Percentiles rank a stretch among this genome's conserved stretches.
These are phyloP conservation scores for Drosophila parvula DNA, from an alignment of 1,140 invertebrate species.

Conservation along the genomic window DNA sequence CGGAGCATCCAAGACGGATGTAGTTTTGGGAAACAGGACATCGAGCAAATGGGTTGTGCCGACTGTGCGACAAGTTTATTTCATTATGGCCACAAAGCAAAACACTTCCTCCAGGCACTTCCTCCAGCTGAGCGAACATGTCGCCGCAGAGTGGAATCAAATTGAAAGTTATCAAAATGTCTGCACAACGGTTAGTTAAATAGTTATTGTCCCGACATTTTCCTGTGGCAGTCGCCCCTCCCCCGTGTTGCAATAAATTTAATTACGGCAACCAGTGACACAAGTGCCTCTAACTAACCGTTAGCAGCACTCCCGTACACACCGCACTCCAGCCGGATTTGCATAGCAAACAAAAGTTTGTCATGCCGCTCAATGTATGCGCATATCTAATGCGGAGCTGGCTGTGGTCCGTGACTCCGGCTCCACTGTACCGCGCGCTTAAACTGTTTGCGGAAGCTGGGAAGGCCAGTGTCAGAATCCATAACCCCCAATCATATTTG, in stretches of 20 bases:
- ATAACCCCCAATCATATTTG: slow-evolving; percentile 35
- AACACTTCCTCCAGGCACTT: slow-evolving; percentile 42
- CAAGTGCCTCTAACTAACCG: slow-evolving; percentile 72
- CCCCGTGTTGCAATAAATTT: slow-evolving; percentile 37
- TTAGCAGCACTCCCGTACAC: slow-evolving; percentile 35
- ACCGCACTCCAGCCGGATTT: slow-evolving; percentile 17
- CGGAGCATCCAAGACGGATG: neutral
- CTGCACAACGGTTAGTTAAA: slow-evolving; percentile 54
- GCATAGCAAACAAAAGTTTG: slow-evolving; percentile 63
- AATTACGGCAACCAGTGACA: slow-evolving; percentile 69
- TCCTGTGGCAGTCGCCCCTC: neutral
- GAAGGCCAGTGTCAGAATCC: slow-evolving; percentile 6
- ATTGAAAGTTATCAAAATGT: slow-evolving; percentile 45
- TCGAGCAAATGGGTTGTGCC: slow-evolving; percentile 43
- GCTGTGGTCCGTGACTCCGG: slow-evolving; percentile 17
- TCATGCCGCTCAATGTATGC: slow-evolving; percentile 59
- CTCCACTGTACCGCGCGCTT: slow-evolving; percentile 12
- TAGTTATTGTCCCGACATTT: slow-evolving; percentile 54
- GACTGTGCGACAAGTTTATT: slow-evolving; percentile 72
- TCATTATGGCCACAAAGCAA: slow-evolving; percentile 63
- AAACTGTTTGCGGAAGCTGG: slow-evolving; percentile 23
- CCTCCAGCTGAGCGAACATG: slow-evolving; percentile 34
- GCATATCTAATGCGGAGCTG: slow-evolving; percentile 65
- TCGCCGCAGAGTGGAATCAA: slow-evolving; percentile 57
- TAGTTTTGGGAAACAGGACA: slow-evolving; percentile 29